Conservation (phyloP, 1,140 invertebrate species). For the Papilio polyxenes region DNA sequence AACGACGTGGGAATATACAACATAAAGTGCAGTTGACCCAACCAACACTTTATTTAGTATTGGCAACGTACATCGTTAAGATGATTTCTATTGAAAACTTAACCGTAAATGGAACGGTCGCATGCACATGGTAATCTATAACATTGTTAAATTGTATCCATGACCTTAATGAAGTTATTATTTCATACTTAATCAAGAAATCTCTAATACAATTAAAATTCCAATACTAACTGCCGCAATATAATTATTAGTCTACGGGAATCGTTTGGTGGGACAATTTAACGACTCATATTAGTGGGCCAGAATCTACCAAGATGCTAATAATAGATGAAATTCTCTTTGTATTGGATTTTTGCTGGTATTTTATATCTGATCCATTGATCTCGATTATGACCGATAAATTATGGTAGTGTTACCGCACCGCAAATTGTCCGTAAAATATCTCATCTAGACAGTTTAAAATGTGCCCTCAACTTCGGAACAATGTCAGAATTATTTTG, state of each 20-base stretch:
- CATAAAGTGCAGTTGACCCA: slow-evolving; percentile 36
- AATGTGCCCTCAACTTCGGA: slow-evolving; percentile 54
- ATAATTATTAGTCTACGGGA: no score
- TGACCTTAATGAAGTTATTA: background rate
- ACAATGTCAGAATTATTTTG: slow-evolving; percentile 53
- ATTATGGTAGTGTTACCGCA: slow-evolving; percentile 55
- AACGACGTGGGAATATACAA: slow-evolving; percentile 64
- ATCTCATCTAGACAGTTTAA: slow-evolving; percentile 42
- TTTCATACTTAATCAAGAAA: no score
- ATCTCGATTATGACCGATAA: slow-evolving; percentile 62
- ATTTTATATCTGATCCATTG: slow-evolving; percentile 60
- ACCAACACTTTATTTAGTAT: slow-evolving; percentile 13
- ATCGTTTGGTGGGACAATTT: no score
- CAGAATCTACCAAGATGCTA: background rate
- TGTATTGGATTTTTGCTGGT: slow-evolving; percentile 25
- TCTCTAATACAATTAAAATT: no score
- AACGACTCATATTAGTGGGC: no score
- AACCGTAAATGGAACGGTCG: background rate
- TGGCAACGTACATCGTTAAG: slow-evolving; percentile 25
- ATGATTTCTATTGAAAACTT: slow-evolving; percentile 14
- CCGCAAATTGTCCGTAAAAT: slow-evolving; percentile 55
- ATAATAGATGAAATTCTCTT: background rate
- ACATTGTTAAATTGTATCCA: background rate
- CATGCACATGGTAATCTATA: background rate
- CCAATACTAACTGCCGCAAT: no score